A percentile compares a stretch with the other conserved stretches of the same genome.
These are phyloP conservation scores for Plecturocebus donacophilus DNA, from an alignment of 2,113 vertebrate genomes.

Conservation along the genomic window DNA sequence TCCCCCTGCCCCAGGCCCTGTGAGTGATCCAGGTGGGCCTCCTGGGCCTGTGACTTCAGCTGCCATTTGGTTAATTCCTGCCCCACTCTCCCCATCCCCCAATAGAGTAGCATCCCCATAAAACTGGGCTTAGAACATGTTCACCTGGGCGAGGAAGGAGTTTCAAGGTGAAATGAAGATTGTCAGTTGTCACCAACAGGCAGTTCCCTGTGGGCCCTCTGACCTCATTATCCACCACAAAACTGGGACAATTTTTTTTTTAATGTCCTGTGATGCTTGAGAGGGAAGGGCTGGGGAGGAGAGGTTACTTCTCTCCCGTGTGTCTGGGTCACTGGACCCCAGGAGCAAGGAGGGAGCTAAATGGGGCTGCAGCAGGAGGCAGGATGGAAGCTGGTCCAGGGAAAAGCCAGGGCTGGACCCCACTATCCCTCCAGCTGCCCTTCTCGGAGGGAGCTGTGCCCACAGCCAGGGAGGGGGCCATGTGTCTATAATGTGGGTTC, in stretches of 20 bases:
- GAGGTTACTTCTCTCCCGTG: neutral
- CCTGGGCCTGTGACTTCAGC: neutral
- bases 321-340: neutral
- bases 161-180: slow-evolving; percentile 69
- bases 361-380: neutral
- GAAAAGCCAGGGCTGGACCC: neutral
- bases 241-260: slow-evolving; percentile 68
- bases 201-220: slow-evolving; percentile 62
- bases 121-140: neutral
- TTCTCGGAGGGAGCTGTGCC: neutral
- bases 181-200: slow-evolving; percentile 51
- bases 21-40: neutral
- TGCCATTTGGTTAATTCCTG: neutral
- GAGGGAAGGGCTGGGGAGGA: neutral
- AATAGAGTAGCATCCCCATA: accelerated
- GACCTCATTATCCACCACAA: slow-evolving; percentile 76
- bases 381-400: neutral
- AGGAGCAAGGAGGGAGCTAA: neutral
- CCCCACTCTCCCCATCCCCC: neutral
- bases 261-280: slow-evolving; percentile 43
- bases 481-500: neutral
- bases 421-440: neutral
- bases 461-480: neutral
- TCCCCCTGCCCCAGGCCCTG: neutral
- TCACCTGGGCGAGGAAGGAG: neutral